phyloP scores from a whole-genome alignment of 2,797 vertebrate genomes.

The Mycteria americana region DNA sequence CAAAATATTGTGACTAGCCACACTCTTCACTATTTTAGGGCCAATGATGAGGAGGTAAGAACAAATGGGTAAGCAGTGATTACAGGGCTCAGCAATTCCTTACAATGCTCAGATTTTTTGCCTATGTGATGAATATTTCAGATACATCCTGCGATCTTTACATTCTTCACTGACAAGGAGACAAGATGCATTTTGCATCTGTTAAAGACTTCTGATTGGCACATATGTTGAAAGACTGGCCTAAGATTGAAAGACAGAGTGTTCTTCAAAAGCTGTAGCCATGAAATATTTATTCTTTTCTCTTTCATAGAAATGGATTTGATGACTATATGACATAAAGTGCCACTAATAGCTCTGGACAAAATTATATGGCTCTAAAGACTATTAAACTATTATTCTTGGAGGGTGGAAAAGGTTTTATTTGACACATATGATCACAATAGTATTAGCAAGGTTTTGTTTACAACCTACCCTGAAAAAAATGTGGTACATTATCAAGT shows the following conservation, averaged over 20 bases:
- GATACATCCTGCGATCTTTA: slow-evolving; percentile 63
- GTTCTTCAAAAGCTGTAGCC: slow-evolving; percentile 67
- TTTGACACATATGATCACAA: slow-evolving; percentile 55
- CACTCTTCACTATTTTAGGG: not conserved
- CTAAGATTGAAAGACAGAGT: slow-evolving; percentile 65
- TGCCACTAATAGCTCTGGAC: slow-evolving; percentile 70
- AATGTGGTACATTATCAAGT: not conserved
- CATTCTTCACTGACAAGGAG: slow-evolving; percentile 73
- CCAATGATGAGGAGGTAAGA: not conserved
- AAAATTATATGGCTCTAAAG: slow-evolving; percentile 67
- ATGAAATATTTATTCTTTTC: slow-evolving; percentile 77
- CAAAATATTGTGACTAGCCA: not conserved
- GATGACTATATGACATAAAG: slow-evolving; percentile 68
- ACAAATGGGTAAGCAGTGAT: not conserved
- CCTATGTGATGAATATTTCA: slow-evolving; percentile 75
- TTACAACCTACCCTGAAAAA: slow-evolving; percentile 12
- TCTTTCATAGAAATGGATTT: slow-evolving; percentile 68
- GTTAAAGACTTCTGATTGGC: slow-evolving; percentile 74
- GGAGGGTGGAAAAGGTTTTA: slow-evolving; percentile 36
- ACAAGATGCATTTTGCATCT: slow-evolving; percentile 71
- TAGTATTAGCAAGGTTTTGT: slow-evolving; percentile 46
- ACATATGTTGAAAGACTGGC: slow-evolving; percentile 66
- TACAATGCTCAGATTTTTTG: slow-evolving; percentile 42
- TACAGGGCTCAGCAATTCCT: slow-evolving; percentile 40
- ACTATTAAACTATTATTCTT: slow-evolving; percentile 70